These are phyloP conservation scores for Drosophila histrio DNA, from an alignment of 2,888 invertebrate genomes.

Conservation along the genomic window DNA sequence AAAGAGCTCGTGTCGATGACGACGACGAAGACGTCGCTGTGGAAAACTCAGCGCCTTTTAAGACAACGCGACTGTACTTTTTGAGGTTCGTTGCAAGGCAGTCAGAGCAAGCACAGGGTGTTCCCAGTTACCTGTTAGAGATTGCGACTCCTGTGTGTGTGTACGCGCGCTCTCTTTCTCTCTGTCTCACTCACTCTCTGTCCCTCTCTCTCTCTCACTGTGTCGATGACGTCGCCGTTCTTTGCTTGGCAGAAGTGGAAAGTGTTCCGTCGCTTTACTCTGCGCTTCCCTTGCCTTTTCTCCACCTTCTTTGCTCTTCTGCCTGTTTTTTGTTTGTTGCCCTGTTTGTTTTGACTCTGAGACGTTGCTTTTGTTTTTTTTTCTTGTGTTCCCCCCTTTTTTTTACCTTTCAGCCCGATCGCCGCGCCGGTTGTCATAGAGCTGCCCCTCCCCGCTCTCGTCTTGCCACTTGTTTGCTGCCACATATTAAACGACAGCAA, in stretches of 20 bases:
- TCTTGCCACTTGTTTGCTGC: slow-evolving; percentile 42
- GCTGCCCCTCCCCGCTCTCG: not conserved
- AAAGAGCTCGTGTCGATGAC: slow-evolving; percentile 32
- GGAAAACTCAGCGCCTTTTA: slow-evolving; percentile 60
- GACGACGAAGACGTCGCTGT: slow-evolving; percentile 35
- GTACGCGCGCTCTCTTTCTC: slow-evolving; percentile 8
- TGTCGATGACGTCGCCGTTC: slow-evolving; percentile 39
- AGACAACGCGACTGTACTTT: slow-evolving; percentile 61
- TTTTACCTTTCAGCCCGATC: slow-evolving; percentile 40
- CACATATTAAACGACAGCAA: slow-evolving; percentile 53
- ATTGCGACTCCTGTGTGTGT: slow-evolving; percentile 28
- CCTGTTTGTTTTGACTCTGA: slow-evolving; percentile 53
- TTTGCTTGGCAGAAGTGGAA: slow-evolving; percentile 40
- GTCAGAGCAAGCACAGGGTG: slow-evolving; percentile 46
- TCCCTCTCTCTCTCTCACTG: not conserved
- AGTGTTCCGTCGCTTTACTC: slow-evolving; percentile 26
- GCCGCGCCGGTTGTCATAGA: slow-evolving; percentile 46
- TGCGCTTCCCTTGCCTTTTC: not conserved
- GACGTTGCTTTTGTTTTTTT: slow-evolving; percentile 22
- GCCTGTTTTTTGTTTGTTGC: slow-evolving; percentile 46
- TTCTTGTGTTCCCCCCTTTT: slow-evolving; percentile 30
- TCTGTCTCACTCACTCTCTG: not conserved
- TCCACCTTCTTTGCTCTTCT: slow-evolving; percentile 13
- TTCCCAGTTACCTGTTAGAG: slow-evolving; percentile 15
- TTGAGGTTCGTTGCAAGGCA: slow-evolving; percentile 12